phyloP scores from a whole-genome alignment of 2,797 vertebrate genomes.

The Sebastes iracundus region DNA sequence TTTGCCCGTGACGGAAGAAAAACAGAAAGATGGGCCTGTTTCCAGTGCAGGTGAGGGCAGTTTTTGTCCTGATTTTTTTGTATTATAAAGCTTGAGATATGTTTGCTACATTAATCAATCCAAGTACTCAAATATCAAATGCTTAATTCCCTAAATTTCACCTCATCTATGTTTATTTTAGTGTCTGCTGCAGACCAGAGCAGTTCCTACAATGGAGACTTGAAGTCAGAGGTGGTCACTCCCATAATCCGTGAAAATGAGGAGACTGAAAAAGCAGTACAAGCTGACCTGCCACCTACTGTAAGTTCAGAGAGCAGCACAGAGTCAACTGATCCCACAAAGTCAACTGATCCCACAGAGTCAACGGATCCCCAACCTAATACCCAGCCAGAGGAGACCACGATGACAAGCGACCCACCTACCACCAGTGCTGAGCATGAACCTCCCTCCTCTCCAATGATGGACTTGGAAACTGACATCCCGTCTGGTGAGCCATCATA shows the following conservation, averaged over 20 bases:
- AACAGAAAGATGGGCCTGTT: slow-evolving; percentile 83
- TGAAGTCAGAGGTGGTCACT: slow-evolving; percentile 85
- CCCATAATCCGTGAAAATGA: slow-evolving; percentile 86
- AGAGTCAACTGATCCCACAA: not conserved
- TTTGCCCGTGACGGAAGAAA: slow-evolving; percentile 81
- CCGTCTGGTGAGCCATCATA: slow-evolving; percentile 84
- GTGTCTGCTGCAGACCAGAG: slow-evolving; percentile 82
- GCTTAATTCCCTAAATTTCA: no score
- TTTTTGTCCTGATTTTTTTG: not conserved
- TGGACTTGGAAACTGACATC: slow-evolving; percentile 92
- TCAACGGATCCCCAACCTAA: not conserved
- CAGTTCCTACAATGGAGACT: slow-evolving; percentile 83
- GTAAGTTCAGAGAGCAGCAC: not conserved
- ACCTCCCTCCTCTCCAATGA: slow-evolving; percentile 74
- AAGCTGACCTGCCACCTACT: slow-evolving; percentile 67
- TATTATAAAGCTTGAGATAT: not conserved
- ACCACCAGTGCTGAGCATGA: slow-evolving; percentile 42
- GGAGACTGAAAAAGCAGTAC: slow-evolving; percentile 27
- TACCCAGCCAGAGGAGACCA: slow-evolving; percentile 8
- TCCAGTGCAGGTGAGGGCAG: slow-evolving; percentile 83
- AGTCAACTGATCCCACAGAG: not conserved
- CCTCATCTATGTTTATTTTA: not conserved
- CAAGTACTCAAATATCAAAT: not conserved
- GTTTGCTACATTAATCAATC: not conserved
- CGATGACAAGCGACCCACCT: slow-evolving; percentile 24